Percentiles rank a stretch among this genome's conserved stretches.
Evolutionary conservation across 2,888 invertebrate genomes (phyloP).

Genomic region (Cerastis leucographa): DNA sequence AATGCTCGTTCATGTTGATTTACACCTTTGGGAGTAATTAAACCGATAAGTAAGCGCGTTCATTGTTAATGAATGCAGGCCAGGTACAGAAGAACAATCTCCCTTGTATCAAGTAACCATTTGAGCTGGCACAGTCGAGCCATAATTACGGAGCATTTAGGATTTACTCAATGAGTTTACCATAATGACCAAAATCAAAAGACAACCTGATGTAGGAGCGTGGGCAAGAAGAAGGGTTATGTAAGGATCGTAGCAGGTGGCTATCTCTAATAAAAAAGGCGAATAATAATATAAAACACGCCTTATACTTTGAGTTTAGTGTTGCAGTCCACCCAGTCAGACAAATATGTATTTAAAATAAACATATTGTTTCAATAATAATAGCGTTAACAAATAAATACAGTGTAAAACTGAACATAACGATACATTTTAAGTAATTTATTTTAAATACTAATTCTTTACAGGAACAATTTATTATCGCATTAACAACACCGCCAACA

Average conservation of each 20-base stretch:
- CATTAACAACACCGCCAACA: neutral
- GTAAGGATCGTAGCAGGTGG: neutral
- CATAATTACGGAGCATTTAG: neutral
- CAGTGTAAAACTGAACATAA: neutral
- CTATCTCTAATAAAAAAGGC: no score
- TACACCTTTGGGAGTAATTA: neutral
- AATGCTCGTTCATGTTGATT: neutral
- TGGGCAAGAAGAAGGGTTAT: neutral
- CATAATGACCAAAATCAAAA: neutral
- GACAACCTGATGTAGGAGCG: neutral
- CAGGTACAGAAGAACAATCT: neutral
- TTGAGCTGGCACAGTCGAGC: neutral
- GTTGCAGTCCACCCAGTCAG: no score
- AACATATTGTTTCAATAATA: neutral
- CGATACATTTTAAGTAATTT: neutral
- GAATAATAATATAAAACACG: no score
- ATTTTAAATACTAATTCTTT: neutral
- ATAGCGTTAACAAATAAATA: neutral
- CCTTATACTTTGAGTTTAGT: no score
- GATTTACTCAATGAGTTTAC: neutral
- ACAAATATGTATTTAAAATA: neutral
- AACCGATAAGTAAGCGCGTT: neutral
- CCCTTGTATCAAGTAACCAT: no score
- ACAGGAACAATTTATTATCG: no score
- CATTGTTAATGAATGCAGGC: neutral